phyloP scores from a whole-genome alignment of 2,113 vertebrate species.

The Phrynosoma platyrhinos region DNA sequence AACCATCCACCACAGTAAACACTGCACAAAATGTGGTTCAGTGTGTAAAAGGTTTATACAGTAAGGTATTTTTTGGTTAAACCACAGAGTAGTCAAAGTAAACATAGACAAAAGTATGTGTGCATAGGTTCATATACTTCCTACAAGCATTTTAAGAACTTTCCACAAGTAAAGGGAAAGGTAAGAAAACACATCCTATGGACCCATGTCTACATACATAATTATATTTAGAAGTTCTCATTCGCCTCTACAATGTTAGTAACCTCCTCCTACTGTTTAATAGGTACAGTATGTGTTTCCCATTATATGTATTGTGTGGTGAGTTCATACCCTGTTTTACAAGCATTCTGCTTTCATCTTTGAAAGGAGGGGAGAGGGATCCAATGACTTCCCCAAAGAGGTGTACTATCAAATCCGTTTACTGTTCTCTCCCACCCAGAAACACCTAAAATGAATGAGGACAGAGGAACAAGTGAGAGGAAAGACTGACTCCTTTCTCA shows the following conservation, averaged over 20 bases:
- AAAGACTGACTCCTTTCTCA: neutral
- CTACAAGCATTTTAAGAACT: neutral
- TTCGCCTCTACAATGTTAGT: neutral
- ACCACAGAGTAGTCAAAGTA: neutral
- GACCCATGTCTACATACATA: neutral
- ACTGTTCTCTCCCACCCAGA: neutral
- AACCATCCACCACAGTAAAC: neutral
- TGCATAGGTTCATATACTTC: neutral
- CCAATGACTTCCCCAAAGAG: neutral
- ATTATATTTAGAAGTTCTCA: neutral
- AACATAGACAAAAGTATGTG: neutral
- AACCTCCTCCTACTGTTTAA: neutral
- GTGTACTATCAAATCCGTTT: neutral
- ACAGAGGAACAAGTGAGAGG: neutral
- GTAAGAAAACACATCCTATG: neutral
- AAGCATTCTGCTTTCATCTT: constrained; percentile 8
- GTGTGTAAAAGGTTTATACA: neutral
- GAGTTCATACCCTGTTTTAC: constrained; percentile 27
- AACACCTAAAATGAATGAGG: neutral
- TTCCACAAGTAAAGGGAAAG: neutral
- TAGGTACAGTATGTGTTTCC: neutral
- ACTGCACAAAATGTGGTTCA: neutral
- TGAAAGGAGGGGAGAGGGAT: neutral
- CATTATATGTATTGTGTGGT: neutral
- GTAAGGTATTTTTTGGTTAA: neutral